These are phyloP conservation scores for Urocyon cinereoargenteus DNA, from an alignment of 2,797 vertebrate species.

Conservation along the genomic window DNA sequence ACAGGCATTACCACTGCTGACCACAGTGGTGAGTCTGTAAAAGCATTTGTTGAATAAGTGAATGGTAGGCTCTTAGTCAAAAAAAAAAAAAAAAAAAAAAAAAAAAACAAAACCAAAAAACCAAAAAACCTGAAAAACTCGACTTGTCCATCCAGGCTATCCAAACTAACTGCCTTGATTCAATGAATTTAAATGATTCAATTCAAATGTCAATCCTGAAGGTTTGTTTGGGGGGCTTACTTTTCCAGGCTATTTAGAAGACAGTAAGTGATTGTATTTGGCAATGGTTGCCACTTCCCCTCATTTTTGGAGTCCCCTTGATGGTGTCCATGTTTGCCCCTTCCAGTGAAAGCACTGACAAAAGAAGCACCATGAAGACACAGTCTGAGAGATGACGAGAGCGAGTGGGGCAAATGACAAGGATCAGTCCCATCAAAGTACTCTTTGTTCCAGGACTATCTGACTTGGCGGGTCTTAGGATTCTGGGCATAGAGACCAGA, in stretches of 20 bases:
- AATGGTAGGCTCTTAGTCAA: not conserved
- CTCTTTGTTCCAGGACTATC: not conserved
- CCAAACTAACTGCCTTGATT: not conserved
- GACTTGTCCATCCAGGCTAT: not conserved
- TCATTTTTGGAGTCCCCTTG: not conserved
- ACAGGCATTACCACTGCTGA: rapidly evolving
- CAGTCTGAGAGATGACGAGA: not conserved
- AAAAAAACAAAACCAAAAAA: not conserved
- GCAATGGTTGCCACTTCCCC: not conserved
- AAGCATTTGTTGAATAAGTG: not conserved
- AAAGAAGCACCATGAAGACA: not conserved
- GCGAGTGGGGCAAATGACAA: not conserved
- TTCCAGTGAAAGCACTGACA: not conserved
- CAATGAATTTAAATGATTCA: not conserved
- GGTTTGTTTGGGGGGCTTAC: not conserved
- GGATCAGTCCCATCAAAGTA: not conserved
- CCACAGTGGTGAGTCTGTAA: not conserved
- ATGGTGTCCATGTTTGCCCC: not conserved
- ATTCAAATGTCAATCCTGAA: not conserved
- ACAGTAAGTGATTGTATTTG: not conserved
- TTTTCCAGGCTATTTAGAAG: not conserved
- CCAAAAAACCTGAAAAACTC: too few species aligned
- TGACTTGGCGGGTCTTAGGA: not conserved
- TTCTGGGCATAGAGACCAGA: not conserved
- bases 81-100: not conserved